phyloP scores from a whole-genome alignment of 2,797 vertebrate genomes.

The Anguilla megastoma region DNA sequence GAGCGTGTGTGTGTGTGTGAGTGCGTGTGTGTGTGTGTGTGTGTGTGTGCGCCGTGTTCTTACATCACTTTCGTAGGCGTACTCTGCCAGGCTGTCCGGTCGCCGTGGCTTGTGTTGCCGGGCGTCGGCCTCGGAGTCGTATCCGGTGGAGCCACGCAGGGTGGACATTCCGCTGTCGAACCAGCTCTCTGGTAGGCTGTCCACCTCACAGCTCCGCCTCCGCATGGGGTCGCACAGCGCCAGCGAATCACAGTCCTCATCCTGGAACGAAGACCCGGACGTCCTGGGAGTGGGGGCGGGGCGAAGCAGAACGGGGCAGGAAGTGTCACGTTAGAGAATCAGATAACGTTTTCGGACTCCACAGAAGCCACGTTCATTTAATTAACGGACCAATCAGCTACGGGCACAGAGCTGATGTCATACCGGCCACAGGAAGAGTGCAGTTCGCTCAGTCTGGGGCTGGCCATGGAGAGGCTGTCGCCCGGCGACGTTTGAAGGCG shows the following conservation, averaged over 20 bases:
- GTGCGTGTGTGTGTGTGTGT: neutral
- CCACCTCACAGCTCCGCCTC: conserved; percentile 83
- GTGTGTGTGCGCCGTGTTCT: conserved; percentile 48
- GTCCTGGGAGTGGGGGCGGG: conserved; percentile 65
- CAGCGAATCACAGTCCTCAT: conserved; percentile 80
- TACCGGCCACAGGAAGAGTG: conserved; percentile 84
- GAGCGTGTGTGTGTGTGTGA: conserved; percentile 19
- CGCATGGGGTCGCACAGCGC: conserved; percentile 92
- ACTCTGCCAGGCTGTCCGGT: conserved; percentile 63
- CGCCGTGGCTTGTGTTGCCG: conserved; percentile 68
- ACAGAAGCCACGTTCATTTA: neutral
- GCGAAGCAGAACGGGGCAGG: neutral
- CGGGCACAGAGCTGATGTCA: conserved; percentile 28
- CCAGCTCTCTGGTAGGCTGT: conserved; percentile 87
- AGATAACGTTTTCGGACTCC: neutral
- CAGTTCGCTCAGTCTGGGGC: conserved; percentile 71
- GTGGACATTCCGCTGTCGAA: conserved; percentile 92
- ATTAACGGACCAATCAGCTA: neutral
- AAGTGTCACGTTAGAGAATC: neutral
- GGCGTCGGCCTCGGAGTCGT: conserved; percentile 84
- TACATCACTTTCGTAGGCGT: conserved; percentile 84
- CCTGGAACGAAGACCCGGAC: conserved; percentile 72
- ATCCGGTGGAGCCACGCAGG: conserved; percentile 83
- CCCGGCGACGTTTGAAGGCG: conserved; percentile 70
- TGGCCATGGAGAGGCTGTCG: conserved; percentile 77